Conservation (phyloP, 2,888 invertebrate species). For the Scaeva pyrastri region DNA sequence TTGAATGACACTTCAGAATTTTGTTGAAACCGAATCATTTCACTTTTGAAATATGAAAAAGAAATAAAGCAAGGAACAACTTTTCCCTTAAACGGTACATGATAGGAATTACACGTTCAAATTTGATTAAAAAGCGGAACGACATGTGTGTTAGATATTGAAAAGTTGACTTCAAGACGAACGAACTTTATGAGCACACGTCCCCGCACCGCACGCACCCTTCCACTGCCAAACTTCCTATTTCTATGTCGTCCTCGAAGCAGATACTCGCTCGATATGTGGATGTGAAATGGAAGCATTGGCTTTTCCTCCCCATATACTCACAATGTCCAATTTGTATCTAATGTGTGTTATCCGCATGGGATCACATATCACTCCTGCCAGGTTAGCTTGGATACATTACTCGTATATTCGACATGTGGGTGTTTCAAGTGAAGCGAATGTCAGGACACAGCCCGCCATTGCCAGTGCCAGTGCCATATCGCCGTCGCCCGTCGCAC, state of each 20-base stretch:
- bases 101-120: constrained; percentile 56
- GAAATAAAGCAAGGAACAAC: constrained; percentile 44
- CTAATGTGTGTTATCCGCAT: constrained; percentile 62
- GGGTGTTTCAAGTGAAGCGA: constrained; percentile 47
- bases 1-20: constrained; percentile 44
- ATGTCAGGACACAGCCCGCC: constrained; percentile 17
- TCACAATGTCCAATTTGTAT: constrained; percentile 51
- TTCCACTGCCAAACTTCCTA: neutral
- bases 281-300: neutral
- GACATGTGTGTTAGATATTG: constrained; percentile 32
- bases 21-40: constrained; percentile 34
- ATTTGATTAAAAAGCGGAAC: constrained; percentile 65
- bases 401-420: constrained; percentile 13
- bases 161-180: constrained; percentile 35
- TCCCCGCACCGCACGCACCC: neutral
- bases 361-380: constrained; percentile 52
- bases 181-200: constrained; percentile 44
- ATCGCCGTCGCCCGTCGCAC: neutral
- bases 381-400: constrained; percentile 26
- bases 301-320: neutral
- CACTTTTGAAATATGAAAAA: neutral
- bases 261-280: neutral
- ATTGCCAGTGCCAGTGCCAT: neutral
- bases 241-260: neutral
- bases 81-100: constrained; percentile 52